Conservation (phyloP, 2,888 invertebrate species). For the Nemotelus nigrinus region DNA sequence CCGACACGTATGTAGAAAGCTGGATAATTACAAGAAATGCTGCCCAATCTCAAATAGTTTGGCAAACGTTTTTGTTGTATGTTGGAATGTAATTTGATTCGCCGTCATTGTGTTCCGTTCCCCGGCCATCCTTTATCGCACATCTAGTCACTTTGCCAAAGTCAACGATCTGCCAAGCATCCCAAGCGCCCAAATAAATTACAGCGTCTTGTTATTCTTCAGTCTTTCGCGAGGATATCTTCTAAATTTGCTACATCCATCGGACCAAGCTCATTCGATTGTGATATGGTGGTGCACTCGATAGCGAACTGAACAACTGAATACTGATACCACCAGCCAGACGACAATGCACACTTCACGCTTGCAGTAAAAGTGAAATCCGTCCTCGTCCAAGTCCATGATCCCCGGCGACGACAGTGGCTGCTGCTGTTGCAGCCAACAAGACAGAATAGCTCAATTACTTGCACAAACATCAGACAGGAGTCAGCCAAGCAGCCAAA, state of each 20-base stretch:
- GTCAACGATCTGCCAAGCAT: slow-evolving; percentile 30
- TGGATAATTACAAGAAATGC: slow-evolving; percentile 44
- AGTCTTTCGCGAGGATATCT: slow-evolving; percentile 17
- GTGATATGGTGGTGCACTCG: neutral
- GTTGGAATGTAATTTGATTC: slow-evolving; percentile 41
- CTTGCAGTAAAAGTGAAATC: neutral
- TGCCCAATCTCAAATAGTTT: slow-evolving; percentile 44
- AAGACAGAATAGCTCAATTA: slow-evolving; percentile 27
- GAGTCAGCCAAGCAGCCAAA: too few species aligned
- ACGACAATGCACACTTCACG: neutral
- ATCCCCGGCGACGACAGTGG: neutral
- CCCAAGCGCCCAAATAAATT: neutral
- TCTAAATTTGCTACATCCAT: slow-evolving; percentile 19
- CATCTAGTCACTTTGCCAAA: neutral
- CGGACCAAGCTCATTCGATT: slow-evolving; percentile 7
- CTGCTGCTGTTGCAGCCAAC: neutral
- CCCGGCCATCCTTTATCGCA: neutral
- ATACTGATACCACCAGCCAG: neutral
- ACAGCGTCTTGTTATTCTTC: neutral
- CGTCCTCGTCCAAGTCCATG: slow-evolving; percentile 6
- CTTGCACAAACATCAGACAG: neutral
- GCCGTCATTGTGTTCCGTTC: neutral
- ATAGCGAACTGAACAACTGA: too few species aligned
- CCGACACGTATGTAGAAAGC: slow-evolving; percentile 10
- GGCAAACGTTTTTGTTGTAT: slow-evolving; percentile 10